Evolutionary conservation across 2,113 vertebrate genomes (phyloP).

Genomic region (Clinocottus analis): DNA sequence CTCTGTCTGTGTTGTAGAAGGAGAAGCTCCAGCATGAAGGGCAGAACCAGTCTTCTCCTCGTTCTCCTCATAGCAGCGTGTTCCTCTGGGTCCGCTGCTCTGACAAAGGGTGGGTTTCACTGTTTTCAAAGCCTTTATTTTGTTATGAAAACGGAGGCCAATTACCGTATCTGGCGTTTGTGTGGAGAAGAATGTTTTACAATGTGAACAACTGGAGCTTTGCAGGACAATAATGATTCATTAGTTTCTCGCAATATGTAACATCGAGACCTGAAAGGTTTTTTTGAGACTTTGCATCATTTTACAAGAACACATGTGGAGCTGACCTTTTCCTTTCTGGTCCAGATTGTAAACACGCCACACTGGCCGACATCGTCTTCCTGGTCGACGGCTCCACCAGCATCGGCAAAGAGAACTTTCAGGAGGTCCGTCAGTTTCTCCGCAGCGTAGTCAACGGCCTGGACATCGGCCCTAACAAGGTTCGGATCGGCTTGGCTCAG

Average conservation of each 20-base stretch:
- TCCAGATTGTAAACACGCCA: conserved; percentile 82
- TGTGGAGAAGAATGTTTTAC: too few relatives aligned
- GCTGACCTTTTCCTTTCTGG: conserved; percentile 23
- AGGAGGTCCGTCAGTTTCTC: conserved; percentile 81
- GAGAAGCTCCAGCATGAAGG: conserved; percentile 54
- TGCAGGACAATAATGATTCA: neutral
- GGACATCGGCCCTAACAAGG: conserved; percentile 79
- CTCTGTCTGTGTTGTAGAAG: conserved; percentile 41
- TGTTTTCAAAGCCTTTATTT: too few relatives aligned
- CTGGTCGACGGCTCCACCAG: conserved; percentile 86
- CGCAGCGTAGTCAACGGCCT: conserved; percentile 74
- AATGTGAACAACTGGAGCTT: too few relatives aligned
- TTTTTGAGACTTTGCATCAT: neutral
- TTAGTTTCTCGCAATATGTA: neutral
- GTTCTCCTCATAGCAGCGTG: conserved; percentile 51
- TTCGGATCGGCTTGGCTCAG: conserved; percentile 84
- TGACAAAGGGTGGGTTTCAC: conserved; percentile 65
- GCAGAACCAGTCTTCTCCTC: conserved; percentile 50
- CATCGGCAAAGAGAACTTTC: conserved; percentile 79
- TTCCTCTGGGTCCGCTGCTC: conserved; percentile 50
- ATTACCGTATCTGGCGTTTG: too few relatives aligned
- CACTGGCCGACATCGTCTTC: conserved; percentile 85
- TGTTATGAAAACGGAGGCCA: too few relatives aligned
- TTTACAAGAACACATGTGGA: neutral
- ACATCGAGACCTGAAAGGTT: neutral